Base-by-base conservation (phyloP, 23 tunicate genomes). In the Ascidia mentula region DNA sequence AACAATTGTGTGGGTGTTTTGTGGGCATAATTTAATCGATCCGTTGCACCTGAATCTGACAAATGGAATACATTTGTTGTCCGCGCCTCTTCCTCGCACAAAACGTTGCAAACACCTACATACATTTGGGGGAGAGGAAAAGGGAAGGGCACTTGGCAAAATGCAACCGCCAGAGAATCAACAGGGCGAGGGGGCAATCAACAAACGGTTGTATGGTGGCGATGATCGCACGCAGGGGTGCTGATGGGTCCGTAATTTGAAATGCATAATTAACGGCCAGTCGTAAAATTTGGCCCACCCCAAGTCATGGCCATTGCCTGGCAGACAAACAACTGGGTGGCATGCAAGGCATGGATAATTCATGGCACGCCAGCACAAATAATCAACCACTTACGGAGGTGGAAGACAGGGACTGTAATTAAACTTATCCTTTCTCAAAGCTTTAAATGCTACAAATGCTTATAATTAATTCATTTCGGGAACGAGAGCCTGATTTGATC, bases 331-430 rank as follows among this genome's bases (percentile, higher is more conserved):
- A 42, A 15, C 53, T 15, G 12, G 65, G 22, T 53, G 65, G 28
- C 24, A 53, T 20, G 24, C 65, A 20, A 53, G 28, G 65, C 24
- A 53, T 53, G 65, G 65, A 53, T 53, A 53, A 53, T 53, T 53
- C 65, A 53, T 53, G 65, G n/a, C n/a, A n/a, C n/a, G n/a, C n/a
- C n/a, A n/a, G n/a, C n/a, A 53, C 65, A 53, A 53, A 53, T 53
- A 53, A 53, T 53, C 22, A 53, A 53, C 65, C 65, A 28, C 4
- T 20, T 20, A 53, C 12, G 24, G 24, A 53, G 65, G 24, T 53
- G n/a, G n/a, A n/a, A n/a, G n/a, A 26, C 24, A 53, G 65, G 65
- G 65, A 26, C 22, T 26, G 65, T 53, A 53, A 53, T 53, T 53
- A 53, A 53, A 53, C 65, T 26, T 28, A 9, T 53, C 28, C 65